These are phyloP conservation scores for Aptenodytes forsteri DNA, from an alignment of 2,113 vertebrate species.

Conservation along the genomic window DNA sequence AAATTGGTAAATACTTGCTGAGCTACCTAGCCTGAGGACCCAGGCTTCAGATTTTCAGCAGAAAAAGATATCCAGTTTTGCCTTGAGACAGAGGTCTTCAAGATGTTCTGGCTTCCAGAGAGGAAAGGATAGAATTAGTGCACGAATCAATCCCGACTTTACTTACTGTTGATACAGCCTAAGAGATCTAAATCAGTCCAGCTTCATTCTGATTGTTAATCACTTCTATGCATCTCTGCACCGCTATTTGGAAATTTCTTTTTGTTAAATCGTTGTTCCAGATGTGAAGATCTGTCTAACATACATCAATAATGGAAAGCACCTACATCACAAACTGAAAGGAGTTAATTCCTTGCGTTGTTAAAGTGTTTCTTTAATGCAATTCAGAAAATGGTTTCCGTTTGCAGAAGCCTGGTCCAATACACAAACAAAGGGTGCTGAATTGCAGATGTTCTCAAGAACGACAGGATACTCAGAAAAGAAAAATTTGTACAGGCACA, in stretches of 20 bases:
- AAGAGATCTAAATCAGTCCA: rapidly evolving
- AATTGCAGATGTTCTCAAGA: neutral
- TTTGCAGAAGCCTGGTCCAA: neutral
- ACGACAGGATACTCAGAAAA: neutral
- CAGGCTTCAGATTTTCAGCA: neutral
- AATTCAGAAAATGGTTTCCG: neutral
- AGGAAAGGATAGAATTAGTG: neutral
- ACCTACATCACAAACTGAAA: neutral
- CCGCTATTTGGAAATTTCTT: neutral
- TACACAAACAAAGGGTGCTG: neutral
- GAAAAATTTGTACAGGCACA: neutral
- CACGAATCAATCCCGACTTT: neutral
- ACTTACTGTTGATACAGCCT: neutral
- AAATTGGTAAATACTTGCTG: neutral
- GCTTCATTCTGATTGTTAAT: neutral
- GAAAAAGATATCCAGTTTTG: neutral
- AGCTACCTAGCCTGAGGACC: neutral
- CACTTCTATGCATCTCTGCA: neutral
- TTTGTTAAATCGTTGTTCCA: neutral
- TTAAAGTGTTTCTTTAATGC: neutral
- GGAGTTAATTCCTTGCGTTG: neutral
- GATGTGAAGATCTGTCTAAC: neutral
- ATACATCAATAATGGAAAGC: neutral
- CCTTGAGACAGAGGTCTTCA: neutral
- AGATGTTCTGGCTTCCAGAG: neutral